Conservation (phyloP, 1,140 invertebrate genomes). For the Aphidius ervi region DNA sequence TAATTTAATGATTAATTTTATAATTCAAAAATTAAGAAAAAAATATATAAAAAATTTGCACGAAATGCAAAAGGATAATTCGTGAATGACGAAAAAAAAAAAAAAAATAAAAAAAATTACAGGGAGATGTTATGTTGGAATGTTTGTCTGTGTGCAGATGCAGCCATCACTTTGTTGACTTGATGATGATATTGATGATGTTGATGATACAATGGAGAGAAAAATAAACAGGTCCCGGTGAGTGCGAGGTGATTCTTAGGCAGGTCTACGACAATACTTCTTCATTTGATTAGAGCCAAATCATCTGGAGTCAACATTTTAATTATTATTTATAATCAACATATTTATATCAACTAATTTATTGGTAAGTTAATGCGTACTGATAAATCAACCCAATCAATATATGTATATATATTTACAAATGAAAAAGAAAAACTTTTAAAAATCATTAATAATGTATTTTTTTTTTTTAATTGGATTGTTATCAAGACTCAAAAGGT, state of each 20-base stretch:
- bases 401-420: too few species aligned
- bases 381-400: too few species aligned
- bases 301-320: slow-evolving; percentile 25
- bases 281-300: neutral
- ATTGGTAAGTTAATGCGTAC: too few species aligned
- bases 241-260: slow-evolving; percentile 37
- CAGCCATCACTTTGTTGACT: slow-evolving; percentile 53
- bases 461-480: too few species aligned
- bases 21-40: slow-evolving; percentile 23
- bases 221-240: slow-evolving; percentile 39
- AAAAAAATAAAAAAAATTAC: slow-evolving; percentile 25
- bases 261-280: slow-evolving; percentile 44
- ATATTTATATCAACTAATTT: too few species aligned
- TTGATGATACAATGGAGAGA: slow-evolving; percentile 25
- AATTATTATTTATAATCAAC: too few species aligned
- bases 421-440: too few species aligned
- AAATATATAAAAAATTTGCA: slow-evolving; percentile 20
- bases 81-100: slow-evolving; percentile 18
- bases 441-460: too few species aligned
- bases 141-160: slow-evolving; percentile 57
- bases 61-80: slow-evolving; percentile 17
- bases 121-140: slow-evolving; percentile 52
- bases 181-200: slow-evolving; percentile 30
- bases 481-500: too few species aligned
- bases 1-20: neutral